Conservation (phyloP, 1,140 invertebrate species). For the Magallana angulata region DNA sequence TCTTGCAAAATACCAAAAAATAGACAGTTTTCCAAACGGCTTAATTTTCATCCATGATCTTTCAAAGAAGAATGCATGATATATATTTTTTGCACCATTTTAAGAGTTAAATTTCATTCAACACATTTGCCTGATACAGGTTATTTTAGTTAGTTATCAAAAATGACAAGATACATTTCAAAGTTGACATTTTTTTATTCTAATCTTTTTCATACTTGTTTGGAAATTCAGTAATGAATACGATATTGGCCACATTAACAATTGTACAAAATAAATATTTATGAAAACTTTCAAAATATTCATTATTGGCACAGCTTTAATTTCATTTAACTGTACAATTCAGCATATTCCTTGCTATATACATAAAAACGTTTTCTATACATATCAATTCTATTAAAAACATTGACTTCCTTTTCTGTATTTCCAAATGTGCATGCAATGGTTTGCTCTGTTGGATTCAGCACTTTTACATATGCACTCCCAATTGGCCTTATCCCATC, state of each 20-base stretch:
- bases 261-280: not conserved
- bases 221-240: not conserved
- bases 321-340: not conserved
- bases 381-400: constrained; percentile 49
- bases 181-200: too few relatives aligned
- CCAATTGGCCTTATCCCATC: constrained; percentile 48
- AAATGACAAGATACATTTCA: not conserved
- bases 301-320: not conserved
- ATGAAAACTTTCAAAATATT: not conserved
- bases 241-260: not conserved
- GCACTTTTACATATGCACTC: not conserved
- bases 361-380: constrained; percentile 55
- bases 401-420: constrained; percentile 40
- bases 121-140: too few relatives aligned
- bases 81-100: too few relatives aligned
- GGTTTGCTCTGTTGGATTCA: constrained; percentile 28
- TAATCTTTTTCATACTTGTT: not conserved
- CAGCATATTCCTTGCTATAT: constrained; percentile 36
- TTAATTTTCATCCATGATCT: too few relatives aligned
- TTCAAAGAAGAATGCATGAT: too few relatives aligned
- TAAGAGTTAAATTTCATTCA: too few relatives aligned
- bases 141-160: not conserved
- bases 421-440: constrained; percentile 44
- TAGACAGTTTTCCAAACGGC: too few relatives aligned
- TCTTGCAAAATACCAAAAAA: too few relatives aligned